Conservation (phyloP, 2,888 invertebrate genomes). For the Plagiodera versicolora region DNA sequence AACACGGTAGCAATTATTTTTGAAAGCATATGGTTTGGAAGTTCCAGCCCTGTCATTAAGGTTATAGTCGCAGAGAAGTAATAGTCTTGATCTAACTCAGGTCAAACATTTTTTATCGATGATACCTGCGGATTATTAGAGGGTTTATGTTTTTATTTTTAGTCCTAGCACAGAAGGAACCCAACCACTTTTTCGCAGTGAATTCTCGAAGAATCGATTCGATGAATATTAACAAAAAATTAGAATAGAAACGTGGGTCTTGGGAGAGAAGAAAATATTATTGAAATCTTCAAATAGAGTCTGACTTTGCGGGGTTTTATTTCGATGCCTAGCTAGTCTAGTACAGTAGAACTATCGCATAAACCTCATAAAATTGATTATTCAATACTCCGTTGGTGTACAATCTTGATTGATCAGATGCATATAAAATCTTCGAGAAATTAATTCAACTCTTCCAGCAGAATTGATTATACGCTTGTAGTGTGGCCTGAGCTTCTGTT, state of each 20-base stretch:
- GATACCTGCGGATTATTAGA: background rate
- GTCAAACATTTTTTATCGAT: background rate
- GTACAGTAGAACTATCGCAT: no score
- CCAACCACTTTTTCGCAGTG: no score
- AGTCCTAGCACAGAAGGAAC: background rate
- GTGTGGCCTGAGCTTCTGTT: slow-evolving; percentile 15
- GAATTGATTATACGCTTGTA: slow-evolving; percentile 20
- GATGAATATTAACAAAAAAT: no score
- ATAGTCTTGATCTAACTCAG: background rate
- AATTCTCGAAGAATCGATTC: no score
- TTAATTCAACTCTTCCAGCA: background rate
- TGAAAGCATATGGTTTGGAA: slow-evolving; percentile 22
- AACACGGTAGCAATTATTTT: slow-evolving; percentile 22
- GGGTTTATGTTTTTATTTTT: background rate
- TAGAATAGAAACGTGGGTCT: no score
- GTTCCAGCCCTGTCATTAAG: slow-evolving; percentile 17
- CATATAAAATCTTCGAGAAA: background rate
- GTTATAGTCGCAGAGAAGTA: background rate
- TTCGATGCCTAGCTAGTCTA: no score
- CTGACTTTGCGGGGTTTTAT: no score
- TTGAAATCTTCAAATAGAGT: no score
- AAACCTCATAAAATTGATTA: background rate
- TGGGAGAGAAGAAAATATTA: no score
- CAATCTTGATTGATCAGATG: background rate
- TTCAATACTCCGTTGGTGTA: background rate